Conservation (phyloP, 2,888 invertebrate species). For the Bedellia somnulentella region DNA sequence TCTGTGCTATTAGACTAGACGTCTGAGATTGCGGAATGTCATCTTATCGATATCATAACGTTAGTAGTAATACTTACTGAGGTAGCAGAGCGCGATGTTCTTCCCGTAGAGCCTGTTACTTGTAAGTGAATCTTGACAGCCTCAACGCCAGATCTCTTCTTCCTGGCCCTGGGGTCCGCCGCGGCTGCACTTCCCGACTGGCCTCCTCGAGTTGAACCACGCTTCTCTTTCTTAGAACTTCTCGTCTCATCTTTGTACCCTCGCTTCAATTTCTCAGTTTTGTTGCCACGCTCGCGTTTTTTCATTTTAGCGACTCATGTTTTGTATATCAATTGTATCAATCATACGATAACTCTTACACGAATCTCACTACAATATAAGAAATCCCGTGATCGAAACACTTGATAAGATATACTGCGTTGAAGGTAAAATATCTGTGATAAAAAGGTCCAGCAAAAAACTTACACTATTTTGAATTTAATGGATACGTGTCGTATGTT, state of each 20-base stretch:
- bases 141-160: conserved; percentile 43
- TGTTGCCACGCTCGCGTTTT: conserved; percentile 27
- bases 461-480: conserved; percentile 23
- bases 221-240: conserved; percentile 17
- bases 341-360: conserved; percentile 1
- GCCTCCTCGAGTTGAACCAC: conserved; percentile 15
- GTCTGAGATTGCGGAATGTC: no score
- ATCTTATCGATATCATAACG: no score
- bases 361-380: background rate
- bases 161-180: conserved; percentile 16
- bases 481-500: conserved; percentile 25
- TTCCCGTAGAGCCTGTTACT: conserved; percentile 40
- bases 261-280: conserved; percentile 17
- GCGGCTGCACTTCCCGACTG: conserved; percentile 13
- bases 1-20: no score
- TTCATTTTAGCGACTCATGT: conserved; percentile 27
- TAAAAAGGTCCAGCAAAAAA: no score
- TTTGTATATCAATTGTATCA: background rate
- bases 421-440: conserved; percentile 37
- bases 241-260: conserved; percentile 16
- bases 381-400: conserved; percentile 6
- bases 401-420: conserved; percentile 42
- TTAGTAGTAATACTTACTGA: conserved; percentile 21
- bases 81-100: conserved; percentile 46
- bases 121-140: conserved; percentile 45